Percentiles rank a stretch among this genome's conserved stretches.
Conservation (phyloP, 2,888 invertebrate species). For the Diarsia dahlii region DNA sequence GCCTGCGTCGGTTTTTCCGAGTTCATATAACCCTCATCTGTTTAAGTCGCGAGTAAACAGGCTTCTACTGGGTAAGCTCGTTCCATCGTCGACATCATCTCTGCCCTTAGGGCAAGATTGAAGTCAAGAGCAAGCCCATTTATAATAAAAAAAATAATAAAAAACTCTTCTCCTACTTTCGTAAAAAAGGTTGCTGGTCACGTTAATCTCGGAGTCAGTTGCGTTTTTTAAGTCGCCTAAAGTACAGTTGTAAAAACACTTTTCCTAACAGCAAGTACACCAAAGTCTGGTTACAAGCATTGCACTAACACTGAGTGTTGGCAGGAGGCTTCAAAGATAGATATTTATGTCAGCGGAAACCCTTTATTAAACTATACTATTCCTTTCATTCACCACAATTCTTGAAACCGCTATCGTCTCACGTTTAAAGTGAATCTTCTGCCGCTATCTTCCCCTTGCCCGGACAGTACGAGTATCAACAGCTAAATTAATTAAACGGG, state of each 20-base stretch:
- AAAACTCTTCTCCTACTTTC: no score
- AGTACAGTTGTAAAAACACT: background rate
- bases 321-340: background rate
- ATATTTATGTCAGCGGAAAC: background rate
- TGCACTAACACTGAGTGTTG: background rate
- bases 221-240: background rate
- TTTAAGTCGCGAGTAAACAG: no score
- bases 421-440: conserved; percentile 20
- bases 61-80: no score
- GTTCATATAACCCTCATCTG: no score
- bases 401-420: background rate
- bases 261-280: background rate
- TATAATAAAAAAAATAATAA: no score
- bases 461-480: conserved; percentile 64
- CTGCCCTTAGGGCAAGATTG: no score
- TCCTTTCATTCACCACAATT: background rate
- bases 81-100: no score
- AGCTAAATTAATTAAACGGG: conserved; percentile 80
- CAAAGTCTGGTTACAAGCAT: background rate
- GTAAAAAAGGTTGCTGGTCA: background rate
- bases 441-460: conserved; percentile 20
- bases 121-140: no score
- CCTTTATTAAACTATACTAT: background rate
- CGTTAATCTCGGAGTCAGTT: background rate
- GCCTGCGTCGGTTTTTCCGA: no score